A percentile compares a stretch with the other conserved stretches of the same genome.
Evolutionary conservation across 1,140 invertebrate genomes (phyloP).

Genomic region (Anthonomus grandis): DNA sequence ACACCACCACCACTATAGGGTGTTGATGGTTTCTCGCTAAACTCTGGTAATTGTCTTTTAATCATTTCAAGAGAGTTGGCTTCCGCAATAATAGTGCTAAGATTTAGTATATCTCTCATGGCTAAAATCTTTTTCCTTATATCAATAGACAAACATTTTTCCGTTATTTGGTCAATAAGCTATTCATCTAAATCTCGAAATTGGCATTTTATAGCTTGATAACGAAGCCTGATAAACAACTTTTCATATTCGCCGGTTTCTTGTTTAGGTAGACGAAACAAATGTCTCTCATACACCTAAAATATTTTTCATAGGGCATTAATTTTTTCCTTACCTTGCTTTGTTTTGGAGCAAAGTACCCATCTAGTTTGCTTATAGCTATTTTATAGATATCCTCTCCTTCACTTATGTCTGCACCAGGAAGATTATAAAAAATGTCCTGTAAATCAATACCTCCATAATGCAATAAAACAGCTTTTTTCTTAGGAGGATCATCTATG

Average conservation of each 20-base stretch:
- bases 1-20: too few relatives aligned
- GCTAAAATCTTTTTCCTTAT: conserved; percentile 12
- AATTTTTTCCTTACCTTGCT: conserved; percentile 15
- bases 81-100: not conserved
- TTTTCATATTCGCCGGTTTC: conserved; percentile 32
- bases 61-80: not conserved
- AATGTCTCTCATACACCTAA: conserved; percentile 32
- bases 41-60: not conserved
- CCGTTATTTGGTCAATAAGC: conserved; percentile 16
- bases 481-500: conserved; percentile 31
- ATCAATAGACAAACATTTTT: conserved; percentile 10
- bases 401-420: conserved; percentile 25
- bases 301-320: not conserved
- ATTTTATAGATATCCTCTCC: conserved; percentile 23
- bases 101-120: not conserved
- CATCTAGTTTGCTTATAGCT: conserved; percentile 34
- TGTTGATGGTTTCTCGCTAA: not conserved
- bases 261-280: conserved; percentile 35
- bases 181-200: conserved; percentile 18
- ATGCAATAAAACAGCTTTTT: conserved; percentile 36
- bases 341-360: conserved; percentile 38
- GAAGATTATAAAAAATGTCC: conserved; percentile 43
- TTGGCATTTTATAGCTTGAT: conserved; percentile 32
- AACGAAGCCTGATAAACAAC: conserved; percentile 33
- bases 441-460: conserved; percentile 36